phyloP scores from a whole-genome alignment of 2,888 invertebrate species.

The Leptarthrus brevirostris region DNA sequence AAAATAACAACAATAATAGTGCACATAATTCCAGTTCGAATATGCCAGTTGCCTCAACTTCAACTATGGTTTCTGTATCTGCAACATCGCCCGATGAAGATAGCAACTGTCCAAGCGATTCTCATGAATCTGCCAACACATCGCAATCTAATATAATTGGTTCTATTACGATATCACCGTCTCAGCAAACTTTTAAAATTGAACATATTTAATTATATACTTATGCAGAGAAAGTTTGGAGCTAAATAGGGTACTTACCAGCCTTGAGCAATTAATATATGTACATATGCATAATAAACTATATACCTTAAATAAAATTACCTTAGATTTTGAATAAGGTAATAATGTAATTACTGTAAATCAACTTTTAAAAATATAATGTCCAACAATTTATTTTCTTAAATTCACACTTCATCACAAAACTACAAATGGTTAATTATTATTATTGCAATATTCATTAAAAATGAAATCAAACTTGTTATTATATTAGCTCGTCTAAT shows the following conservation, averaged over 20 bases:
- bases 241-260: not conserved
- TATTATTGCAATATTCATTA: too few species aligned
- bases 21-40: slow-evolving; percentile 54
- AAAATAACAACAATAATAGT: slow-evolving; percentile 47
- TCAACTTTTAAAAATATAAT: too few species aligned
- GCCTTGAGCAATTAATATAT: not conserved
- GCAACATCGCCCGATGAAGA: slow-evolving; percentile 52
- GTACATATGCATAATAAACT: not conserved
- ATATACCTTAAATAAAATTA: too few species aligned
- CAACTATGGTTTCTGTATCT: slow-evolving; percentile 54
- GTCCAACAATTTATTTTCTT: too few species aligned
- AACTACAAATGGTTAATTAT: too few species aligned
- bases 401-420: too few species aligned
- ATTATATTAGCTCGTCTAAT: too few species aligned
- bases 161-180: slow-evolving; percentile 65
- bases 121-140: slow-evolving; percentile 52
- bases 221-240: slow-evolving; percentile 59
- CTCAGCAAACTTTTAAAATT: slow-evolving; percentile 65
- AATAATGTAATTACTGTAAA: too few species aligned
- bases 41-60: slow-evolving; percentile 54
- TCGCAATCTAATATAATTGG: slow-evolving; percentile 63
- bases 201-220: too few species aligned
- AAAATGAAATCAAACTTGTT: too few species aligned
- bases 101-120: slow-evolving; percentile 17
- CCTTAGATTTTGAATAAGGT: too few species aligned